Percentiles rank a stretch among this genome's conserved stretches.
Conservation (phyloP, 1,140 invertebrate species). For the Anthonomus grandis region DNA sequence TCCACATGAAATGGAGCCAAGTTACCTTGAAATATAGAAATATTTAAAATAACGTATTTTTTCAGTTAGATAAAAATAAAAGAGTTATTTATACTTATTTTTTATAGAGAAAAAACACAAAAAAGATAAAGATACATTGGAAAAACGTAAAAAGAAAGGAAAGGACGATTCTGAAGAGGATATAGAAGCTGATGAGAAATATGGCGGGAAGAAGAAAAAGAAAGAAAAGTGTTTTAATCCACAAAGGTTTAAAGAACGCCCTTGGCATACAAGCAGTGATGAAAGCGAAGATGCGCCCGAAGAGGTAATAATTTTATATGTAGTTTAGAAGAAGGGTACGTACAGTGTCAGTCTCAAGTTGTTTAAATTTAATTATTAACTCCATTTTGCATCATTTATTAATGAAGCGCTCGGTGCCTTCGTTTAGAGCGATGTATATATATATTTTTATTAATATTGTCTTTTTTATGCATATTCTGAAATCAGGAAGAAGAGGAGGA, state of each 20-base stretch:
- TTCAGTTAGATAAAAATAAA: no score
- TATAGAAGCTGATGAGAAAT: slow-evolving; percentile 45
- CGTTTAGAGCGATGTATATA: no score
- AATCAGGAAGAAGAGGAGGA: slow-evolving; percentile 57
- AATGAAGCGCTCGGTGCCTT: no score
- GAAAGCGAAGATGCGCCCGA: slow-evolving; percentile 61
- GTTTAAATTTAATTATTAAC: no score
- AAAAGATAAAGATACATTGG: slow-evolving; percentile 33
- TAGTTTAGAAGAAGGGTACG: no score
- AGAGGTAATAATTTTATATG: slow-evolving; percentile 32
- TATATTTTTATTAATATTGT: neutral
- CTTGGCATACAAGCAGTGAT: slow-evolving; percentile 66
- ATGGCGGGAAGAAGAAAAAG: slow-evolving; percentile 52
- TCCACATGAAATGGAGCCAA: no score
- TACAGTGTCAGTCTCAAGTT: no score
- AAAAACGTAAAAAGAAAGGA: slow-evolving; percentile 46
- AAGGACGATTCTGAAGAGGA: slow-evolving; percentile 48
- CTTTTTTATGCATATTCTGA: neutral
- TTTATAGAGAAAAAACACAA: no score
- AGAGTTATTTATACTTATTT: no score
- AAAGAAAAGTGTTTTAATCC: slow-evolving; percentile 58
- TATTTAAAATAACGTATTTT: no score
- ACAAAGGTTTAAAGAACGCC: slow-evolving; percentile 61
- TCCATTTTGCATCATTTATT: no score
- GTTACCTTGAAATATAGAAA: no score